Evolutionary conservation across 53 echinoderm and acorn worm species (phyloP), one percentile per base, ranked within the genome.

Genomic region (Holothuria leucospilota): DNA sequence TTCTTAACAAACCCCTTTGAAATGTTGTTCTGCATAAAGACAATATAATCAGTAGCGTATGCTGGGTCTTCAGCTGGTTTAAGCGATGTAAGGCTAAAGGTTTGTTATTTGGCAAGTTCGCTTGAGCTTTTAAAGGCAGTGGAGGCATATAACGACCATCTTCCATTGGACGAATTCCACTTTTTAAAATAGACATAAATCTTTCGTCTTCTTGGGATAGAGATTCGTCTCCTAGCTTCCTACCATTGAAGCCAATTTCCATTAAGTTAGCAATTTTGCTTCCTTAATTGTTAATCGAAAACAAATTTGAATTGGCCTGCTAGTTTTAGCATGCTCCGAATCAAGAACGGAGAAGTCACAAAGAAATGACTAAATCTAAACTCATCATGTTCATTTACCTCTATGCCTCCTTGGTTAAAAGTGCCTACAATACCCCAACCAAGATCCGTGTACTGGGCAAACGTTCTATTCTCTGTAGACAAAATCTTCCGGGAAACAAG

Each of bases 371-470:
- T 52, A n/a, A 52, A 52, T 13, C 10, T 10, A 52, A 52, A 52
- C 15, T 52, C 52, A 52, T 52, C 52, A 13, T 10, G 9, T 13
- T n/a, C 52, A 13, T 52, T 52, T 13, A 52, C 52, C 9, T 52
- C 52, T 52, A 52, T 13, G 9, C 21, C 67, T 69, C 60, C 84
- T 84, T 62, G 53, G 21, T 89, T 64, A 6, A 56, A 42, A 53
- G 20, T 40, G 62, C 91, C 91, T 23, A 91, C 34, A 27, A 91
- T 88, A 63, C 87, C 84, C 91, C 91, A 91, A 18, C 91, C 87
- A 26, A 91, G 59, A 25, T 82, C 82, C 1, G 91, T 91, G 4
- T 78, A 69, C 53, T 87, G 52, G 25, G 87, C 91, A 49, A 82
- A 91, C 20, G 91, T 82, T 66, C 87, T 72, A 58, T 29, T 49